phyloP scores from a whole-genome alignment of 2,888 invertebrate species.

The Leptopterna dolabrata region DNA sequence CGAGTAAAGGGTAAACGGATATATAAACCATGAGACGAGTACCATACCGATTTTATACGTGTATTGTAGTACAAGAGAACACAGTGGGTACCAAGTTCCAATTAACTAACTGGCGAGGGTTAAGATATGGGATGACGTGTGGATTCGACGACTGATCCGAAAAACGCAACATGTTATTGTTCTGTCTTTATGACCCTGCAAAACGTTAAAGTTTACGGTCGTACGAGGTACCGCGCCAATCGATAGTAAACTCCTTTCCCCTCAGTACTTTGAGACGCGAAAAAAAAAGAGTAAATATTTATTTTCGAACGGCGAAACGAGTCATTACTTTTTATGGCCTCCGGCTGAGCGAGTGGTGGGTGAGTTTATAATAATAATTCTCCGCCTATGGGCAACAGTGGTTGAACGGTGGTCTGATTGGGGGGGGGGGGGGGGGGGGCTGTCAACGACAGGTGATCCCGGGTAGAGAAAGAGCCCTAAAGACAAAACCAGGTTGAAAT shows the following conservation, averaged over 20 bases:
- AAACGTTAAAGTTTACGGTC: background rate
- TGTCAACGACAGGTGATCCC: conserved; percentile 19
- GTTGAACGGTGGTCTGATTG: background rate
- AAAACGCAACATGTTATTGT: background rate
- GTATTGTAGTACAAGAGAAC: too few relatives aligned
- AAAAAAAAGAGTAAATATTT: conserved; percentile 17
- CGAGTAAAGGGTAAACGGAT: too few relatives aligned
- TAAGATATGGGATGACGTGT: too few relatives aligned
- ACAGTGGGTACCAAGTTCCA: too few relatives aligned
- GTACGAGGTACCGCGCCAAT: background rate
- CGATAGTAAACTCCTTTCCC: background rate
- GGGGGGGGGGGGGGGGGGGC: background rate
- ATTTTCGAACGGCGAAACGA: conserved; percentile 19
- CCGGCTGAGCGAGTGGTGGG: conserved; percentile 10
- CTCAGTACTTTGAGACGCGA: background rate
- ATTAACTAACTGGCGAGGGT: too few relatives aligned
- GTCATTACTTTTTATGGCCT: conserved; percentile 40
- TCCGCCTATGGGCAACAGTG: background rate
- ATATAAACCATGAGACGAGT: too few relatives aligned
- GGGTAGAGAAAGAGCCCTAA: background rate
- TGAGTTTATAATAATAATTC: conserved; percentile 23
- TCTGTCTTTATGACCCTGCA: background rate
- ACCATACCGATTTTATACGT: too few relatives aligned
- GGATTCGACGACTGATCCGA: background rate
- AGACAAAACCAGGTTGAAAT: conserved; percentile 27